These are phyloP conservation scores for Poeciliopsis occidentalis DNA, from an alignment of 2,113 vertebrate genomes.

Conservation along the genomic window DNA sequence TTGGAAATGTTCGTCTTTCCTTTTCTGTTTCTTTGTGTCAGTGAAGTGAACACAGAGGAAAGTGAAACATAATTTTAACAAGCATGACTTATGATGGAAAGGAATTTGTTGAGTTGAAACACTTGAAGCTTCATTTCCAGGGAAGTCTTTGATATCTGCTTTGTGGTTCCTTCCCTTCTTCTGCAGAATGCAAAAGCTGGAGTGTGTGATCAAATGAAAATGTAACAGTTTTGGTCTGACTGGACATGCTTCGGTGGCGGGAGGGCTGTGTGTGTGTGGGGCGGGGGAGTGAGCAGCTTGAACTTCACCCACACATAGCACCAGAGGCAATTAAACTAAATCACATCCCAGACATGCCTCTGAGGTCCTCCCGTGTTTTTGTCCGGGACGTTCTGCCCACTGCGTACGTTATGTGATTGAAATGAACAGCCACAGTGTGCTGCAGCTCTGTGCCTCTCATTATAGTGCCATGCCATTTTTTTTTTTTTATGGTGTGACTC, in stretches of 20 bases:
- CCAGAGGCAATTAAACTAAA: slow-evolving; percentile 44
- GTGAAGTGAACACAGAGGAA: slow-evolving; percentile 29
- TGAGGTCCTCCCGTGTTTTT: slow-evolving; percentile 45
- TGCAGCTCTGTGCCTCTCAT: slow-evolving; percentile 59
- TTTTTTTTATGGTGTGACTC: slow-evolving; percentile 59
- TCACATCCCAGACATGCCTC: slow-evolving; percentile 49
- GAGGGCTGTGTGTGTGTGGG: not conserved
- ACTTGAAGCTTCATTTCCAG: slow-evolving; percentile 3
- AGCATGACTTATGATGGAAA: slow-evolving; percentile 5
- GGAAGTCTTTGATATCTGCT: not conserved
- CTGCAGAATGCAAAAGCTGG: slow-evolving; percentile 2
- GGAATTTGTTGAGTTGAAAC: slow-evolving; percentile 13
- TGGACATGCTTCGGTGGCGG: not conserved
- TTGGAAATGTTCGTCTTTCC: slow-evolving; percentile 11
- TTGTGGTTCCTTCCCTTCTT: not conserved
- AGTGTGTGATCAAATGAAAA: not conserved
- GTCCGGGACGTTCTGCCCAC: slow-evolving; percentile 53
- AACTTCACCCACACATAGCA: slow-evolving; percentile 47
- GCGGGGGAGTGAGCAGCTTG: slow-evolving; percentile 5
- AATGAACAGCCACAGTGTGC: slow-evolving; percentile 50
- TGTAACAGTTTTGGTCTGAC: not conserved
- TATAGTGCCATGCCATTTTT: slow-evolving; percentile 58
- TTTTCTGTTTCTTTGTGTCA: slow-evolving; percentile 2
- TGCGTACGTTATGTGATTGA: slow-evolving; percentile 61
- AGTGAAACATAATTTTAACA: slow-evolving; percentile 18